Base-by-base conservation (phyloP, 1,140 invertebrate genomes). In the Atta cephalotes region DNA sequence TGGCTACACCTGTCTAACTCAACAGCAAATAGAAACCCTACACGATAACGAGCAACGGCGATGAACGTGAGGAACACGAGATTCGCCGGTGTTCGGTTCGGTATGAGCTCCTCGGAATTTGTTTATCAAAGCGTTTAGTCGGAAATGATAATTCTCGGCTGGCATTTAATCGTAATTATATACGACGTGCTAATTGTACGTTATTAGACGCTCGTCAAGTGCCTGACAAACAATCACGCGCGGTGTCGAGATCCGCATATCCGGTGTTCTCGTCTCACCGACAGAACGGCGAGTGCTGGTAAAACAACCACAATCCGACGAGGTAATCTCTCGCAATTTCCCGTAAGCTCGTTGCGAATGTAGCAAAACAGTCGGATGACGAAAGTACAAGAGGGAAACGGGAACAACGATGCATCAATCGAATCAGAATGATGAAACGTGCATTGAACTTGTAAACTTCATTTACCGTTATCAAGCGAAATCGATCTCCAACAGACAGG, bases 81-180 rank as follows among this genome's bases (percentile, higher is more conserved):
- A 86, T 76, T 65, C 58, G 63, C 45, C 31, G 84, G 82, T 49
- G 62, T 84, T 56, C 65, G 82, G 82, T 45, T 74, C 45, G 14
- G 12, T 62, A 28, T 16, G 85, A 25, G 53, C 72, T 53, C 66
- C 72, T 68, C 58, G 79, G 76, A 90, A 85, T 84, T 77, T 92
- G 89, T 92, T 92, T 92, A 88, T 90, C 88, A 86, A 79, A 87
- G 72, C 82, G 86, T 90, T 92, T 92, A 92, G 91, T 89, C 77
- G 76, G 77, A 90, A 88, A 74, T 86, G 89, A 87, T 92, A 89
- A 92, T 93, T 92, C 85, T 71, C 87, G 77, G 70, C 72, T 56
- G 62, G 88, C 87, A 92, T 91, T 70, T 91, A 91, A 92, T 93
- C 91, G 92, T 89, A 91, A 93, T 93, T 92, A 93, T 93, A 92